These are phyloP conservation scores for Arctia plantaginis DNA, from an alignment of 2,888 invertebrate genomes.

Conservation along the genomic window DNA sequence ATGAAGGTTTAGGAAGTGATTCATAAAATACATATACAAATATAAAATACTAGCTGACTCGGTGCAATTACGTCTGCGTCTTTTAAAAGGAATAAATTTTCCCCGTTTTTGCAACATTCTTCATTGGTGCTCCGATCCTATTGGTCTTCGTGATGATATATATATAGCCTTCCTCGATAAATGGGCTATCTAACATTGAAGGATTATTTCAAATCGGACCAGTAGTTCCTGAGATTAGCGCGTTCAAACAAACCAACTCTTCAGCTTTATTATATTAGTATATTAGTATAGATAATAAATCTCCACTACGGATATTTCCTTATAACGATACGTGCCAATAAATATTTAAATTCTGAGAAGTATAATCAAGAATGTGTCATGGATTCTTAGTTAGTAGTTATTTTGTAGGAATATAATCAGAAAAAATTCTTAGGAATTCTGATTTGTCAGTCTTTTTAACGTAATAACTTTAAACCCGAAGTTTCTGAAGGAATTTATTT, in stretches of 20 bases:
- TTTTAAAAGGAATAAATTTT: no score
- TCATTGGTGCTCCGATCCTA: no score
- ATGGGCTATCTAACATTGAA: no score
- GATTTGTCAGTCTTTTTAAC: background rate
- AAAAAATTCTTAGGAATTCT: background rate
- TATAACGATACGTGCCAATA: background rate
- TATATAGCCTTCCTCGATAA: no score
- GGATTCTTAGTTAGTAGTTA: background rate
- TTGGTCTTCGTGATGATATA: no score
- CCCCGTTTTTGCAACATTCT: no score
- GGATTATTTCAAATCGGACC: no score
- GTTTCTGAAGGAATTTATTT: background rate
- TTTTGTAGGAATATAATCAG: background rate
- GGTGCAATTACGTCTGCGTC: no score
- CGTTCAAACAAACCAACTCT: no score
- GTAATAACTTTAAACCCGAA: background rate
- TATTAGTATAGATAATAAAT: background rate
- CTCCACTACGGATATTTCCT: background rate
- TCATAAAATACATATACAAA: background rate
- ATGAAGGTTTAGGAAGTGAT: background rate
- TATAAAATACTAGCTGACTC: no score
- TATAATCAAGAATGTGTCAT: background rate
- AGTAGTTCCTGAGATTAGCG: no score
- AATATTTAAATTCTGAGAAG: background rate
- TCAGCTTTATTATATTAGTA: no score